Base-by-base conservation (phyloP, 2,888 invertebrate species). In the Ormyrus rosae region DNA sequence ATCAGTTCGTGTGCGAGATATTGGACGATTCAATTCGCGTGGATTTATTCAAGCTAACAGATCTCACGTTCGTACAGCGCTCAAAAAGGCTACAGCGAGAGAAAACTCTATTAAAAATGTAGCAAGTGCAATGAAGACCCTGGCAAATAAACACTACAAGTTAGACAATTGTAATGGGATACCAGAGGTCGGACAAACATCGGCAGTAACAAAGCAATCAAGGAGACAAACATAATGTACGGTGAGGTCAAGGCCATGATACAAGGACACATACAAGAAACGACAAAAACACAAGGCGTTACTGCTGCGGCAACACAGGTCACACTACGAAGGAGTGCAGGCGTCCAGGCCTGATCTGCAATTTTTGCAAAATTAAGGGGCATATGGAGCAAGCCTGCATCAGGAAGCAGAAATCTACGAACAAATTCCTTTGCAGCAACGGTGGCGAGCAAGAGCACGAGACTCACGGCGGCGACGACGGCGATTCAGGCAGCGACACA, bases 311-410 rank as follows among this genome's bases (percentile, higher is more conserved):
- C 2, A 61, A 61, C 7, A 61, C 61, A 11, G 61, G 61, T 0
- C 61, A 61, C 11, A 7, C 61, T 19, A 61, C 61, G 45, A 61
- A 61, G 61, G 61, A 61, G 9, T 61, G 61, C 61, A 19, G 61
- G 45, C 61, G 45, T 11, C 34, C 5, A 11, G 61, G 34, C 2
- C 7, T 61, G 45, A 61, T 45, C 3, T 61, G 61, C 7, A 61
- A 61, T 11, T 61, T 34, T 45, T 61, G 61, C 61, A 61, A 61
- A 45, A 9, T 61, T 1, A 61, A 19, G 11, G 34, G 61, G 2
- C 61, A 61, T 45, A 2, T 61, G 61, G 34, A 61, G 9, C 2
- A 9, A 61, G 34, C 61, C 19, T 61, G 61, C 45, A 61, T 61
- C 61, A 61, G 7, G 34, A 61, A 61, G 61, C 7, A 56, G 11